Base-by-base conservation (phyloP, 2,113 vertebrate species). In the Camelus bactrianus region DNA sequence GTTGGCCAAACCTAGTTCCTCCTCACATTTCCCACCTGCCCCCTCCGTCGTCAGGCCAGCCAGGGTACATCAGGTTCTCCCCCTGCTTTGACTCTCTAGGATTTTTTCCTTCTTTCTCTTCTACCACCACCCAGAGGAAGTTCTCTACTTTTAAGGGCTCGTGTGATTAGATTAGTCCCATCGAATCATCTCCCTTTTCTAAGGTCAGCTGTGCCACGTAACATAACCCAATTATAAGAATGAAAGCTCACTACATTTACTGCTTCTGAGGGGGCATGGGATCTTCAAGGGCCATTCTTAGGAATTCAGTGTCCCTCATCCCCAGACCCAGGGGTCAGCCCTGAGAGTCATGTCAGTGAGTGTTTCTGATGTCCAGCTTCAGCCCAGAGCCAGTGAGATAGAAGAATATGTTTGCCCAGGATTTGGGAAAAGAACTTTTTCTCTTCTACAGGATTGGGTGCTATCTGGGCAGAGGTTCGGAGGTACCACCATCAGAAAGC, bases 201-300 rank as follows among this genome's bases (percentile, higher is more conserved):
- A 77, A 93, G 50, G 72, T 89, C 70, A 84, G 30, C 46, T 35
- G 42, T 76, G 85, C 62, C 88, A 89, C n/a, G 52, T 54, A 82
- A 76, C 12, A 48, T 92, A 67, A 62, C 38, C 42, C 42, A 69
- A 83, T 22, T 60, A 32, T 32, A 35, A 48, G 16, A 38, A 24
- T 58, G 60, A 56, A 50, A 85, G 77, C 54, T 70, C 91, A 89
- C 84, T 65, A 46, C 17, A 89, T 77, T 79, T 89, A 69, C 65
- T 93, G 60, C 60, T 89, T 91, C 52, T 52, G 46, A 52, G 77
- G 16, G 10, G 17, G 42, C 50, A 17, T 89, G 52, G 70, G 58
- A n/a, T 70, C 70, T 77, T 46, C 19, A 50, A 70, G 42, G n/a
- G 8, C 6, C 46, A 62, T 62, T 93, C 56, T 77, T 83, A 84